A percentile compares a stretch with the other conserved stretches of the same genome.
These are phyloP conservation scores for Willowsia nigromaculata DNA, from an alignment of 2,888 invertebrate species.

Conservation along the genomic window DNA sequence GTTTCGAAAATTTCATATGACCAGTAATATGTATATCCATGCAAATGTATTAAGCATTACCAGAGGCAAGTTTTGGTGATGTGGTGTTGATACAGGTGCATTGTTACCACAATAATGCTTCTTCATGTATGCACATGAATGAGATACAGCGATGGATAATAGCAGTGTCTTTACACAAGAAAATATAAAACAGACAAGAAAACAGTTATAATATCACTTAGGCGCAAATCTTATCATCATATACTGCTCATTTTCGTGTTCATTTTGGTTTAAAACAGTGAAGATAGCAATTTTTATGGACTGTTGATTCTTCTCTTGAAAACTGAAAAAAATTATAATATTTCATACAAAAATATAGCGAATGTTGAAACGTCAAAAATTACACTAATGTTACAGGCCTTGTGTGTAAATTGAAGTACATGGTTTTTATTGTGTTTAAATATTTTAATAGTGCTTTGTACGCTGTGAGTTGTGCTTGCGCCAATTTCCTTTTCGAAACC, in stretches of 20 bases:
- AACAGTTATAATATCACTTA: background rate
- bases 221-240: background rate
- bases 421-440: background rate
- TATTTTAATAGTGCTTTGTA: background rate
- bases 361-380: conserved; percentile 11
- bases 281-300: conserved; percentile 30
- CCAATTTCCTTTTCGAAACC: conserved; percentile 46
- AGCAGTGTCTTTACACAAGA: background rate
- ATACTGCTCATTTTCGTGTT: background rate
- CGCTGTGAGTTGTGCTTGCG: background rate
- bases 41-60: background rate
- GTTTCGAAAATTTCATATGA: conserved; percentile 20
- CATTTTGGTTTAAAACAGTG: background rate
- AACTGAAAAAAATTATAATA: conserved; percentile 11
- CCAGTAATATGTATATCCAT: background rate
- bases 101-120: conserved; percentile 13
- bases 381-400: conserved; percentile 33
- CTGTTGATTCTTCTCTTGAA: conserved; percentile 4
- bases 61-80: background rate
- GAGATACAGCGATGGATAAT: background rate
- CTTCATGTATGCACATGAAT: conserved; percentile 39
- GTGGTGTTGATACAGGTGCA: conserved; percentile 40
- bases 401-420: conserved; percentile 24
- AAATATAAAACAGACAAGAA: background rate
- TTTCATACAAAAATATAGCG: background rate